Evolutionary conservation across 2,797 vertebrate species (phyloP).

Genomic region (Phylloscopus collybita): DNA sequence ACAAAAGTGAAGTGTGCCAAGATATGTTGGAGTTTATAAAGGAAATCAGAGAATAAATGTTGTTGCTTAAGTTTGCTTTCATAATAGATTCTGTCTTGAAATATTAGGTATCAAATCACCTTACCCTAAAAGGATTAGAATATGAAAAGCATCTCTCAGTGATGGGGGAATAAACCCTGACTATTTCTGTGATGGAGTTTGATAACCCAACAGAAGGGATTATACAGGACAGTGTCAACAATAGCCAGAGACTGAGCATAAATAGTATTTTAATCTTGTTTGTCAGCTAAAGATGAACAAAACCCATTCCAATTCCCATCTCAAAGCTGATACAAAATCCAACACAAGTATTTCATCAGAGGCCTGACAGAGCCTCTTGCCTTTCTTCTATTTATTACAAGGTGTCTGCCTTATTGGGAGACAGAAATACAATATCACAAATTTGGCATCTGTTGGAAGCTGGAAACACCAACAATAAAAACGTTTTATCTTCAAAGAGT

Average conservation of each 20-base stretch:
- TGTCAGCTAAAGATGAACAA: background rate
- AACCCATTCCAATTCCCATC: background rate
- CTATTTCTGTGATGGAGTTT: background rate
- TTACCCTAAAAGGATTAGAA: constrained; percentile 6
- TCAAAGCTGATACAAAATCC: background rate
- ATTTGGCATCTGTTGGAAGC: background rate
- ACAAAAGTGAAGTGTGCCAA: constrained; percentile 21
- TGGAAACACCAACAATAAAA: background rate
- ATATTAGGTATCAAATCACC: constrained; percentile 23
- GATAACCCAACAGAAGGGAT: background rate
- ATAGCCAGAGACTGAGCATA: background rate
- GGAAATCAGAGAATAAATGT: constrained; percentile 19
- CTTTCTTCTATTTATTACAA: background rate
- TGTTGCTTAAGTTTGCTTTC: constrained; percentile 2
- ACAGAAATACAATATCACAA: background rate
- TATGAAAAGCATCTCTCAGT: background rate
- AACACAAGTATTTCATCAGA: background rate
- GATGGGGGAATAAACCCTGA: background rate
- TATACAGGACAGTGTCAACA: background rate
- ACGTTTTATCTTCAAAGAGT: background rate
- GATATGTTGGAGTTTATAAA: constrained; percentile 39
- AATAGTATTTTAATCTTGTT: background rate
- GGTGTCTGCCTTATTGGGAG: background rate
- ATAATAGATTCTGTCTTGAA: constrained; percentile 7
- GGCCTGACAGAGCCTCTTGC: background rate